Base-by-base conservation (phyloP, 1,140 invertebrate species). In the Triops cancriformis region DNA sequence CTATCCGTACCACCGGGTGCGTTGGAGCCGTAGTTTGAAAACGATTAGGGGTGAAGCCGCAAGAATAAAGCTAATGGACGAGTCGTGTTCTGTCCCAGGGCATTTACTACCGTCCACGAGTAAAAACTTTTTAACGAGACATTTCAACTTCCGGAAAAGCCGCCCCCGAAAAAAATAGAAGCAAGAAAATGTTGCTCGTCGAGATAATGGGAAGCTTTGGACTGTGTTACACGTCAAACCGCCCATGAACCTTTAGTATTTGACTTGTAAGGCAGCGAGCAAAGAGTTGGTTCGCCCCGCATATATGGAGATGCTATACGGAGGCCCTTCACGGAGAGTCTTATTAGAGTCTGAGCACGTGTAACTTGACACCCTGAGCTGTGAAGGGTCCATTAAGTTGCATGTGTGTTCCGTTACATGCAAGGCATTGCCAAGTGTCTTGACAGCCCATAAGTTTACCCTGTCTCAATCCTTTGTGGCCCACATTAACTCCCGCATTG, bases 271-370 rank as follows among this genome's bases (percentile, higher is more conserved):
- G 51, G 51, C 51, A 9, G 23, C 14, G 18, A 23, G 51, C 9
- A 64, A 14, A 23, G 51, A 23, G 51, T n/a, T 64, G 14, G 51
- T 64, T 64, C 5, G 10, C 51, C 51, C 51, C 18, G 51, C 51
- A 12, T 64, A 12, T 64, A 64, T 64, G n/a, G 51, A 64, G 51
- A 64, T 64, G 51, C 51, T 64, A 64, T 64, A 64, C 51, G 51
- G 51, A 64, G 10, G 51, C 18, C 51, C 51, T 64, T 64, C 23
- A 64, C 31, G 51, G 51, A 64, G 51, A 64, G 23, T 64, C 51
- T 64, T 64, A 64, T 64, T 64, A 64, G 51, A 64, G 51, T 64
- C 51, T 64, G 51, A 64, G 51, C 51, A 64, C 51, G 51, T 64
- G 51, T 64, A 64, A 64, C 51, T 64, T 64, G 51, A 64, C 51